Conservation (phyloP, 2,888 invertebrate genomes). For the Polymixis flavicincta region DNA sequence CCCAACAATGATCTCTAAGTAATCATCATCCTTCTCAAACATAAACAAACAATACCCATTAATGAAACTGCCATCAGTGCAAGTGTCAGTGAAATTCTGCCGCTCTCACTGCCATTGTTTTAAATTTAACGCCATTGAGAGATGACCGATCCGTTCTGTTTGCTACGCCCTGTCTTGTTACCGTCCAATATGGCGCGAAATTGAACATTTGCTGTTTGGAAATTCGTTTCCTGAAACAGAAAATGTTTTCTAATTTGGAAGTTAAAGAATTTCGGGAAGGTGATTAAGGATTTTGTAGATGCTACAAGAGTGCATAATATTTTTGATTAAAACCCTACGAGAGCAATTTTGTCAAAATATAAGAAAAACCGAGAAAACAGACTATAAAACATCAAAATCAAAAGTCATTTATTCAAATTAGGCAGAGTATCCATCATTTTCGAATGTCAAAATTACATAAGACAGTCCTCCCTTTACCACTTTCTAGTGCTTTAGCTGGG, state of each 20-base stretch:
- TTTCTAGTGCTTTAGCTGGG: too few relatives aligned
- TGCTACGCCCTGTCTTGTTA: slow-evolving; percentile 56
- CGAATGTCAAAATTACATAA: too few relatives aligned
- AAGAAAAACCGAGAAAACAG: not conserved
- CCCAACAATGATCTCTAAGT: not conserved
- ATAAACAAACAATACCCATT: slow-evolving; percentile 33
- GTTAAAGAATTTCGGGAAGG: slow-evolving; percentile 3
- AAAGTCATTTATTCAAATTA: too few relatives aligned
- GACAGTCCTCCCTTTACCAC: too few relatives aligned
- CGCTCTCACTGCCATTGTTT: slow-evolving; percentile 67
- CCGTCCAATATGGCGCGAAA: slow-evolving; percentile 50
- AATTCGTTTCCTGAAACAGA: slow-evolving; percentile 14
- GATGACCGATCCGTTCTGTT: slow-evolving; percentile 72
- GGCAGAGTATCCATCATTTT: too few relatives aligned
- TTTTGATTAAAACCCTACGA: not conserved
- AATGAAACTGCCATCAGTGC: slow-evolving; percentile 39
- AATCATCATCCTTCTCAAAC: not conserved
- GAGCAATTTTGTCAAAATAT: not conserved
- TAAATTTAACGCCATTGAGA: slow-evolving; percentile 63
- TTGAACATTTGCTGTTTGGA: slow-evolving; percentile 39
- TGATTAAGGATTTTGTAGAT: not conserved
- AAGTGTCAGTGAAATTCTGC: slow-evolving; percentile 61
- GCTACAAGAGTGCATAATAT: not conserved
- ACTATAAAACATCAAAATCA: not conserved
- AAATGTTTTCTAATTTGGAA: slow-evolving; percentile 29